Base-by-base conservation (phyloP, 2,888 invertebrate genomes). In the Harpagoxenus sublaevis region DNA sequence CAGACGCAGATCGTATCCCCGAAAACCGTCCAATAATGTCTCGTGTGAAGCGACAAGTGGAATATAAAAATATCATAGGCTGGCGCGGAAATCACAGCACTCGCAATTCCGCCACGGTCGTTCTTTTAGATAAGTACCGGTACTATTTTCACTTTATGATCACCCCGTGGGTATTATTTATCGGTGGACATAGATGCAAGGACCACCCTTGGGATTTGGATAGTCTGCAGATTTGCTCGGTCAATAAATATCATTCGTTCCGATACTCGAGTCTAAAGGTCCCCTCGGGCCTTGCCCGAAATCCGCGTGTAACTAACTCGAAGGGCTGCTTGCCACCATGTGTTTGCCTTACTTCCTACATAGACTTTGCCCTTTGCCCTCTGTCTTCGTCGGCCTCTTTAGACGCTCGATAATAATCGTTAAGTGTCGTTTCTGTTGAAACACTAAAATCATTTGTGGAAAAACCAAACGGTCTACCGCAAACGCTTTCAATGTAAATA, bases 241-340 rank as follows among this genome's bases (percentile, higher is more conserved):
- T 93, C 95, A 90, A 95, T 95, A 95, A 95, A 95, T 95, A 94
- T 94, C 93, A 95, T 95, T 95, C 95, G 95, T 95, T 95, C 94
- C 95, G 94, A 94, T 94, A 94, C 94, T 95, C 93, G 94, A 92
- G 91, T 90, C 88, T 86, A 89, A 91, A 91, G 91, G 88, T 88
- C 88, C 91, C 89, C 82, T 78, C 84, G 86, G 90, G 89, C 88
- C 84, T 57, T 84, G 75, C 79, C 74, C 84, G 70, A 85, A 75
- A 83, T 86, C 86, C 83, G 89, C 88, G 89, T 92, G 91, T 92
- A 92, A 92, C 92, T 93, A 93, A 92, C 88, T 88, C 85, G 90
- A 87, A 89, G 91, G 89, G 88, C 89, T 90, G 88, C 87, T 88
- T 88, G 84, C 87, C 87, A 87, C 90, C 92, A 91, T 92, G 91